Evolutionary conservation across 2,888 invertebrate species (phyloP).

Genomic region (Cyrtodaria siliqua): DNA sequence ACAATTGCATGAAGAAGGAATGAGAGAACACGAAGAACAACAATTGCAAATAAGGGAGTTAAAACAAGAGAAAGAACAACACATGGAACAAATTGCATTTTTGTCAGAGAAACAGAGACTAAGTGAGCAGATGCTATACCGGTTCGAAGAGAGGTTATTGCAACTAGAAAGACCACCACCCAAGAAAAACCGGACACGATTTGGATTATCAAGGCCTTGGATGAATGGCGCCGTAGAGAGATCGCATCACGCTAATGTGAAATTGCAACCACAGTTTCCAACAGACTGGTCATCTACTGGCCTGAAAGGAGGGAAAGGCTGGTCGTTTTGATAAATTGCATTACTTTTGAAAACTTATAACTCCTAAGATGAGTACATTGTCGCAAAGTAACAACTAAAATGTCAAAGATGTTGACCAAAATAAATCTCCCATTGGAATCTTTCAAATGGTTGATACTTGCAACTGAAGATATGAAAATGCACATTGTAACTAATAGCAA

Average conservation of each 20-base stretch:
- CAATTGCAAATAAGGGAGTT: slow-evolving; percentile 66
- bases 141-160: slow-evolving; percentile 65
- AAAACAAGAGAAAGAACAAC: slow-evolving; percentile 65
- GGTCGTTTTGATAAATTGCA: slow-evolving; percentile 55
- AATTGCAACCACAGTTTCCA: slow-evolving; percentile 62
- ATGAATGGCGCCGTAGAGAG: slow-evolving; percentile 68
- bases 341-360: no score
- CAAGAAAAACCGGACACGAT: slow-evolving; percentile 47
- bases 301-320: slow-evolving; percentile 54
- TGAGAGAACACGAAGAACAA: slow-evolving; percentile 64
- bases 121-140: slow-evolving; percentile 64
- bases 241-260: slow-evolving; percentile 70
- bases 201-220: slow-evolving; percentile 65
- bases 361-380: no score
- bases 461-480: no score
- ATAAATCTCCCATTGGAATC: no score
- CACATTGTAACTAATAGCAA: no score
- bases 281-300: slow-evolving; percentile 40
- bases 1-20: slow-evolving; percentile 68
- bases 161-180: slow-evolving; percentile 50
- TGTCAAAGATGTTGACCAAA: no score
- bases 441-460: no score
- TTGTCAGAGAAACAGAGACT: slow-evolving; percentile 69
- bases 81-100: slow-evolving; percentile 62
- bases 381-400: no score